Evolutionary conservation across 1,140 invertebrate species (phyloP), one percentile per base, ranked within the genome.

Genomic region (Drosophila busckii): DNA sequence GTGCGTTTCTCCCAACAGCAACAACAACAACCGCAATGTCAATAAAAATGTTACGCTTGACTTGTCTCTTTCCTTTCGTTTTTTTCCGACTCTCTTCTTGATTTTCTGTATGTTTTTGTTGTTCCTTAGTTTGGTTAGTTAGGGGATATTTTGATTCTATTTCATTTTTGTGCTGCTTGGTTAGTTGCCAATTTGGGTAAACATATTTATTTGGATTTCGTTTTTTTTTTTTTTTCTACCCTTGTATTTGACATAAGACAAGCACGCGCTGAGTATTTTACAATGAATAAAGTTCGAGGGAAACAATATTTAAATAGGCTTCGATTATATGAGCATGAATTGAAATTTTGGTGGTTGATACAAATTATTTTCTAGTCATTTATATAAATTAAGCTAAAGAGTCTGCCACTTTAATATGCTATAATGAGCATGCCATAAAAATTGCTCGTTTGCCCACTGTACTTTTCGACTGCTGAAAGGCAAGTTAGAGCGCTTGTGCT

Each of bases 21-120:
- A 29, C 5, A 8, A 31, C 10, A 20, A 29, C 45, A 73, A 82
- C 75, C 75, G 61, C 75, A 82, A 82, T 82, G 75, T 82, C 76
- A 82, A 82, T 82, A 82, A 83, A 82, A 83, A 82, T 82, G 75
- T 82, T 82, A 82, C 75, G 75, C 76, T 68, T 70, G 70, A 82
- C 55, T 82, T 53, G 69, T 70, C 61, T 56, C 62, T 80, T 60
- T 70, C 55, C 26, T 28, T 15, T 38, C 22, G 9, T 17, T 32
- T 3, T 56, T 38, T 31, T 23, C n/a, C n/a, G n/a, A n/a, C n/a
- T n/a, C 29, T 61, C 17, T 23, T 32, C 22, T 35, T 35, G 23
- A 7, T 23, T 50, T 22, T 41, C n/a, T 15, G 53, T 9, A 9
- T 23, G 35, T 23, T 12, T 12, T 20, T 7, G n/a, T 22, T 55